Evolutionary conservation across 2,888 invertebrate genomes (phyloP).

Genomic region (Nymphalis c-album): DNA sequence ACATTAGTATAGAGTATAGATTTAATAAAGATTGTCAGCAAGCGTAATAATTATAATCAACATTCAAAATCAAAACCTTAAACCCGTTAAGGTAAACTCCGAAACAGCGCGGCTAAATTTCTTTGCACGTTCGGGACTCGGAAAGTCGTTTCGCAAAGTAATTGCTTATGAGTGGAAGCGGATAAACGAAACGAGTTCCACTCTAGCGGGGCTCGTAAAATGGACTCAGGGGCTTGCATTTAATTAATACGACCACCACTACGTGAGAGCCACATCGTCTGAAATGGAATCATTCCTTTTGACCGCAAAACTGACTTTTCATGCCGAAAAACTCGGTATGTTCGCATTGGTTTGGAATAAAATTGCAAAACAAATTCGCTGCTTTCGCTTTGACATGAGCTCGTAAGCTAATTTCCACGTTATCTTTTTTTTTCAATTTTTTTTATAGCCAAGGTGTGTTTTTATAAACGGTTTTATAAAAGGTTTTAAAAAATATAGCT

Average conservation of each 20-base stretch:
- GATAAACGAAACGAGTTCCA: constrained; percentile 77
- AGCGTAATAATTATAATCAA: background rate
- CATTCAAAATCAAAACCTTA: constrained; percentile 39
- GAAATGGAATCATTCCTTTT: constrained; percentile 72
- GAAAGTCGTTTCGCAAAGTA: constrained; percentile 75
- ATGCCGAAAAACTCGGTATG: constrained; percentile 58
- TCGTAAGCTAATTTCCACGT: constrained; percentile 31
- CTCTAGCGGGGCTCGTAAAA: constrained; percentile 73
- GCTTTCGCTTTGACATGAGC: constrained; percentile 27
- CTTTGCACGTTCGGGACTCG: constrained; percentile 69
- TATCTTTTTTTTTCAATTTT: constrained; percentile 21
- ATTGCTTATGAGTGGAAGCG: constrained; percentile 80
- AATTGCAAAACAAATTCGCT: constrained; percentile 27
- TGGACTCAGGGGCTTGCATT: constrained; percentile 78
- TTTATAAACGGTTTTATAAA: constrained; percentile 9
- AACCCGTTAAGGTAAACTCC: constrained; percentile 60
- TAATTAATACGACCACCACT: constrained; percentile 76
- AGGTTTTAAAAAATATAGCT: background rate
- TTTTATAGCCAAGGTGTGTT: constrained; percentile 26
- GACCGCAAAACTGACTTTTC: constrained; percentile 63
- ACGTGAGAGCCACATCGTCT: constrained; percentile 69
- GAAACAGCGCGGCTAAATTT: constrained; percentile 71
- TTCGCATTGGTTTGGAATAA: constrained; percentile 38
- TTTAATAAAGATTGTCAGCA: background rate
- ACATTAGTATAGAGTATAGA: too few relatives aligned